Evolutionary conservation across 1,140 invertebrate species (phyloP), one percentile per base, ranked within the genome.

Genomic region (Drosophila kanapiae): DNA sequence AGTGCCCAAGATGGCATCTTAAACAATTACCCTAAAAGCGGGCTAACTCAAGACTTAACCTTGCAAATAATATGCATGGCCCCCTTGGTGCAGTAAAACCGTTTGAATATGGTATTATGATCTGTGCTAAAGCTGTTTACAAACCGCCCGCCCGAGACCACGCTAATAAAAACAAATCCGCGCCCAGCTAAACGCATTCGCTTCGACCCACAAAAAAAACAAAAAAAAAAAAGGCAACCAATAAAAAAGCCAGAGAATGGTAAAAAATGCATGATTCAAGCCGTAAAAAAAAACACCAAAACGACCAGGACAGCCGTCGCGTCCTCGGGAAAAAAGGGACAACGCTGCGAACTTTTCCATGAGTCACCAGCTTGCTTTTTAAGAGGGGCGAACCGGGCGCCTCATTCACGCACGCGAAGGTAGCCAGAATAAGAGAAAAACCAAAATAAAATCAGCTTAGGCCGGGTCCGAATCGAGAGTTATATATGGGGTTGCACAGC

Each of bases 221-320:
- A 27, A 16, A 37, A 58, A 72, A 62, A 58, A 49, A 62, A 74
- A 43, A 57, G 49, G 4, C 42, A 4, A 5, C 65, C 82, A 82
- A 86, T 86, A 86, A 86, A 86, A 88, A 88, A 80, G 61, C 29
- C 72, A 64, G 72, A 75, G 76, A 84, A 83, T 88, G 80, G 72
- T 78, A 87, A 88, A 88, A 88, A 87, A 87, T 88, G 76, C 85
- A 87, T 84, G 87, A 87, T 87, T 87, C 74, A 77, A 70, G 75
- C 65, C 63, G 59, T 86, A 80, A 87, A 87, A 86, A 68, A 74
- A 47, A 58, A n/a, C 13, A 40, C 54, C 42, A 61, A 57, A 75
- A 54, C 62, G 63, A 53, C 51, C 49, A 6, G 16, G 48, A 45
- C 74, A 76, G 54, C 72, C 74, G 71, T 67, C 45, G 53, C 45